Percentiles rank a stretch among this genome's conserved stretches.
Conservation (phyloP, 2,888 invertebrate species). For the Tachina fera region DNA sequence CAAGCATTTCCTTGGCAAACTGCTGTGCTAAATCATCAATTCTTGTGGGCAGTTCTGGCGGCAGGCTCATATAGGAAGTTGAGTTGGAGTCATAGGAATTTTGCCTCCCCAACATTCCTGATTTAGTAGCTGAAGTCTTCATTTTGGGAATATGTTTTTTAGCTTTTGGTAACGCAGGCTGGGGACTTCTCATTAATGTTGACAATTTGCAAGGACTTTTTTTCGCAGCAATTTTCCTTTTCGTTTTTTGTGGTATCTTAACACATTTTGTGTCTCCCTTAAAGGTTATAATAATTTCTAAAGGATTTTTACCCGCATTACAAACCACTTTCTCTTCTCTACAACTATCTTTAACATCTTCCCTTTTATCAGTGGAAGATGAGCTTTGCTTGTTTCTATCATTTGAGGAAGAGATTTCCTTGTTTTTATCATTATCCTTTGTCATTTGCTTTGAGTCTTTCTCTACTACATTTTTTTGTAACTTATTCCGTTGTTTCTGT, state of each 20-base stretch:
- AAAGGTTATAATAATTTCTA: slow-evolving; percentile 67
- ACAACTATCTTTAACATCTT: not conserved
- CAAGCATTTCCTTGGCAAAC: slow-evolving; percentile 7
- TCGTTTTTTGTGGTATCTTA: slow-evolving; percentile 43
- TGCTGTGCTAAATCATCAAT: slow-evolving; percentile 55
- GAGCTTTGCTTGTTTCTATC: not conserved
- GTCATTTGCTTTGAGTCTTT: not conserved
- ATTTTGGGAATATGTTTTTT: slow-evolving; percentile 57
- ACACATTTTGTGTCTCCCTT: slow-evolving; percentile 48
- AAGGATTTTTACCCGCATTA: slow-evolving; percentile 49
- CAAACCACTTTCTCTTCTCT: slow-evolving; percentile 45
- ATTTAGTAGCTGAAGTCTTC: slow-evolving; percentile 11
- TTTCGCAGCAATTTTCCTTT: slow-evolving; percentile 39
- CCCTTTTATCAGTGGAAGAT: not conserved
- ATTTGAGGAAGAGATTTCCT: not conserved
- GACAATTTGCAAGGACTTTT: slow-evolving; percentile 74
- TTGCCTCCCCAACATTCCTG: slow-evolving; percentile 57
- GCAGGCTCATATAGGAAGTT: slow-evolving; percentile 79
- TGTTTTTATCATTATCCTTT: not conserved
- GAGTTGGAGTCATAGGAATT: slow-evolving; percentile 78
- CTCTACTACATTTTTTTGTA: not conserved
- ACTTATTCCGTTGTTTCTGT: slow-evolving; percentile 61
- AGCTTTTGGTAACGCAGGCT: slow-evolving; percentile 9
- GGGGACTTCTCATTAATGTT: slow-evolving; percentile 69
- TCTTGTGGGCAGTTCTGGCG: slow-evolving; percentile 71